Base-by-base conservation (phyloP, 2,113 vertebrate genomes). In the Fregetta grallaria region DNA sequence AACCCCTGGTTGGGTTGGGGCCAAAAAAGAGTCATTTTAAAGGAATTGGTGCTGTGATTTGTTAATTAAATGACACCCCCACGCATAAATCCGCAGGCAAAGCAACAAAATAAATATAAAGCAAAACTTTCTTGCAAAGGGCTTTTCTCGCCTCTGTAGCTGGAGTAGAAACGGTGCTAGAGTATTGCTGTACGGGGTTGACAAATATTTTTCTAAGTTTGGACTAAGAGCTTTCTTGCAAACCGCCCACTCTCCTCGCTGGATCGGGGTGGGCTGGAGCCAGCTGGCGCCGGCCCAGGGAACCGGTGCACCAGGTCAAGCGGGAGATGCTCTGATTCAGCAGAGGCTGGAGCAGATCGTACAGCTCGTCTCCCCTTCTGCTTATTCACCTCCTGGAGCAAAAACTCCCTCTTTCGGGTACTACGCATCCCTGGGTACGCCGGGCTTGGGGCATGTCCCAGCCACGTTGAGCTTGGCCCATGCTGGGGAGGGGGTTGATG, bases 201-300 rank as follows among this genome's bases (percentile, higher is more conserved):
- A 29, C 87, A 87, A 91, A 78, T 93, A 65, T 82, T 95, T 96
- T 91, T 87, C 74, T 86, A 86, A 89, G 61, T 92, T 94, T 92
- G 87, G 78, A 42, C 62, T 90, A 29, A 17, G 66, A 92, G 94
- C 74, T 93, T 79, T 88, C 90, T 91, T 88, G 71, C 74, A 73
- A 94, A 61, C 81, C 58, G 0, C 94, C 94, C 63, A 42, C 84
- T 96, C 79, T 90, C 38, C 65, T 86, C 0, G 0, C 63, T 76
- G 50, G 93, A 12, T 86, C 1, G 0, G 58, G 44, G 53, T 79
- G 90, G 66, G 70, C 44, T 75, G 70, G 58, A 91, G 93, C 94
- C 95, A 95, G 70, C 89, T 97, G 95, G 94, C 72, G 1, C 2
- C 5, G 2, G 52, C 73, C 73, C 93, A 91, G 36, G 76, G 65